These are phyloP conservation scores for Pristionchus exspectatus DNA, from an alignment of 2,888 invertebrate genomes.

Conservation along the genomic window DNA sequence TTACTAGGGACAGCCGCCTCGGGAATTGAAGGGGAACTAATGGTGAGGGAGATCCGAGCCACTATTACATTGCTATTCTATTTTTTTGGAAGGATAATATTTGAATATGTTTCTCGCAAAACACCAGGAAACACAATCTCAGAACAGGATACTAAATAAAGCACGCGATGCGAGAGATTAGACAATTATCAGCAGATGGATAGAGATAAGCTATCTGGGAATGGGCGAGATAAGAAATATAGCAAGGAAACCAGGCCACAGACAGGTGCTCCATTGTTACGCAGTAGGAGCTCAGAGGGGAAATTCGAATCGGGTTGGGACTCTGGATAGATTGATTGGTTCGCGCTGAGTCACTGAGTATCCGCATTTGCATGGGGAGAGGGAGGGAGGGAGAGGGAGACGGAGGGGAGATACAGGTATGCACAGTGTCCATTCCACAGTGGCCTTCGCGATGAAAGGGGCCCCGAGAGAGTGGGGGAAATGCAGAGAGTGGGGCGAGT, in stretches of 20 bases:
- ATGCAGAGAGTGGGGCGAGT: slow-evolving; percentile 1
- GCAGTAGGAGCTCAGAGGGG: background rate
- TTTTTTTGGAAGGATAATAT: background rate
- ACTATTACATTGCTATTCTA: no score
- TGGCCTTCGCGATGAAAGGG: slow-evolving; percentile 24
- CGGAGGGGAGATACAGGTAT: background rate
- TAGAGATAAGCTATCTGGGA: background rate
- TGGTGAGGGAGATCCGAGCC: no score
- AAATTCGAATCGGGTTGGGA: background rate
- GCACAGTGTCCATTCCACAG: slow-evolving; percentile 24
- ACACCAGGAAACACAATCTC: background rate
- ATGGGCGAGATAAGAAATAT: background rate
- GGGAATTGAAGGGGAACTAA: no score
- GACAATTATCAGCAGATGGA: background rate
- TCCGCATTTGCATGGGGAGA: slow-evolving; percentile 21
- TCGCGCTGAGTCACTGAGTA: slow-evolving; percentile 21
- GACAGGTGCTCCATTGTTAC: slow-evolving; percentile 25
- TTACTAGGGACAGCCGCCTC: background rate
- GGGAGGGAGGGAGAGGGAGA: background rate
- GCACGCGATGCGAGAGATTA: no score
- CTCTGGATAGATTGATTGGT: slow-evolving; percentile 40
- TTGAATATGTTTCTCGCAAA: background rate
- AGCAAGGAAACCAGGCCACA: background rate
- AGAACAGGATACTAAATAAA: background rate
- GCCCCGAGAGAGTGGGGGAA: background rate